A percentile compares a stretch with the other conserved stretches of the same genome.
Evolutionary conservation across 2,888 invertebrate species (phyloP).

Genomic region (Salpingus planirostris): DNA sequence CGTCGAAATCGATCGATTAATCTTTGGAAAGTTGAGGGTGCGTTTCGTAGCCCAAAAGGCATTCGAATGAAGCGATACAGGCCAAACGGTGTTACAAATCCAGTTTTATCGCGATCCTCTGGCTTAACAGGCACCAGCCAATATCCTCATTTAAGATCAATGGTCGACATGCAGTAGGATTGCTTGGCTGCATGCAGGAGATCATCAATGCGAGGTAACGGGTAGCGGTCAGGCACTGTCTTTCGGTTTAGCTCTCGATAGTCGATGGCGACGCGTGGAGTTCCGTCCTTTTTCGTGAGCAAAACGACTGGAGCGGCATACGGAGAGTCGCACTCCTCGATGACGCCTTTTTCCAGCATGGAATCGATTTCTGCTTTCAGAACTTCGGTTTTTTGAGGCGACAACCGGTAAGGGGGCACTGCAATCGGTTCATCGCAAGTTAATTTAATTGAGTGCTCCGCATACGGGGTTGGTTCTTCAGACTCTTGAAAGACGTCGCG

Average conservation of each 20-base stretch:
- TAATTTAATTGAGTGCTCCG: conserved; percentile 26
- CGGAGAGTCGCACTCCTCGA: conserved; percentile 34
- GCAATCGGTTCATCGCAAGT: conserved; percentile 26
- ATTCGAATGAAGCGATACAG: conserved; percentile 9
- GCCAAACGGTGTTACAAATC: conserved; percentile 12
- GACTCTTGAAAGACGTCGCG: not conserved
- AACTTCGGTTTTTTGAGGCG: conserved; percentile 18
- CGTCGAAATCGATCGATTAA: conserved; percentile 19
- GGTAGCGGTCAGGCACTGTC: conserved; percentile 9
- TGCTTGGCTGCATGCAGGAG: conserved; percentile 9
- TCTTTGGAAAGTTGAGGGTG: conserved; percentile 22
- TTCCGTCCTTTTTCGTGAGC: conserved; percentile 29
- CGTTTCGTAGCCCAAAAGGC: conserved; percentile 22
- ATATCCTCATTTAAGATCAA: conserved; percentile 16
- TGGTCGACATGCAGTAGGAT: conserved; percentile 10
- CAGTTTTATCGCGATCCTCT: conserved; percentile 15
- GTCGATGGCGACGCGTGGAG: conserved; percentile 26
- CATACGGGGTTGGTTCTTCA: conserved; percentile 19
- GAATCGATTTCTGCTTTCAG: conserved; percentile 22
- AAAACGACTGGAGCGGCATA: conserved; percentile 33
- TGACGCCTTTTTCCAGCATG: conserved; percentile 26
- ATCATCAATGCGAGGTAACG: conserved; percentile 13
- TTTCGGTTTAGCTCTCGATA: conserved; percentile 21
- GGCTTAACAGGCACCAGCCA: conserved; percentile 8
- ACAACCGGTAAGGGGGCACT: conserved; percentile 27